Evolutionary conservation across 2,888 invertebrate genomes (phyloP), one percentile per base, ranked within the genome.

Genomic region (Calameuta filiformis): DNA sequence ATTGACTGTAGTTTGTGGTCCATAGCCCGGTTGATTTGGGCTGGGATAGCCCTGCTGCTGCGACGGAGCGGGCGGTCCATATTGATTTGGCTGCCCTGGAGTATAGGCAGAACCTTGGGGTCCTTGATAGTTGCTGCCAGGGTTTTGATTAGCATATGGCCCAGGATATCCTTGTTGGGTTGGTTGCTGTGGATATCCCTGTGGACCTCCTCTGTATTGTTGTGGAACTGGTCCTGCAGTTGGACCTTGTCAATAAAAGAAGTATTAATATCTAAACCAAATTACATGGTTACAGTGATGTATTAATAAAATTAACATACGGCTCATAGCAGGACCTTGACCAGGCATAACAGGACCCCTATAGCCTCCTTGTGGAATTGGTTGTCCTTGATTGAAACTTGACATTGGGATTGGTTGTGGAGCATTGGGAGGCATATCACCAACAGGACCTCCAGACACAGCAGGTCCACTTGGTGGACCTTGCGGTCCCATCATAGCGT

Each of bases 101-200:
- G 87, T 87, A 73, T 90, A 90, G 4, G 86, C 87, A 11, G 88
- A 79, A 30, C 94, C 93, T 83, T 92, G 92, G 77, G 93, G 94
- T 88, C 95, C 95, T 76, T 95, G 95, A 73, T 95, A 95, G 89
- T 95, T 95, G 75, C 92, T 92, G 12, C 92, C 93, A 73, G 93
- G 93, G 82, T 93, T 93, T 80, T 93, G 92, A 84, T 93, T 93
- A 87, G 93, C 93, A 85, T 94, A 94, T 83, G 94, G 94, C 1
- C 94, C 86, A n/a, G 92, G 90, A 81, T 92, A 91, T 73, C 90
- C 94, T 89, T 95, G 95, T 79, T 94, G 94, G 87, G 94, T 94
- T 69, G 94, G 94, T 86, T 95, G 93, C 87, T 95, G 95, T 12
- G 94, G 94, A 90, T 95, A 95, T 33, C 94, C 94, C 87, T 95